Base-by-base conservation (phyloP, 2,113 vertebrate species). In the Balaeniceps rex region DNA sequence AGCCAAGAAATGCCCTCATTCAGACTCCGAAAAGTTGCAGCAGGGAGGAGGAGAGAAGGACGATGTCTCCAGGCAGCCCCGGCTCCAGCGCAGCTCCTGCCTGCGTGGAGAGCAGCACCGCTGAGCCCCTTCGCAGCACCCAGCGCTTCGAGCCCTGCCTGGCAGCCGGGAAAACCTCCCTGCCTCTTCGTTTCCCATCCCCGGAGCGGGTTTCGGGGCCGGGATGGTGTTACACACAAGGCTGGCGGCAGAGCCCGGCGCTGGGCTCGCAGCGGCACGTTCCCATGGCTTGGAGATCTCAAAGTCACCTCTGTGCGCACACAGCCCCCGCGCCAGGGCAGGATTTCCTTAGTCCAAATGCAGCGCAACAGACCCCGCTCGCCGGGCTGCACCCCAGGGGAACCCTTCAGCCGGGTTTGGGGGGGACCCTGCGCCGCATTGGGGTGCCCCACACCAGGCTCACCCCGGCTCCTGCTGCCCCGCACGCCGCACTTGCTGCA, bases 271-370 rank as follows among this genome's bases (percentile, higher is more conserved):
- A 24, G 66, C 3, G 8, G 25, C 36, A 1, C 0, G 4, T 64
- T 33, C 19, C 6, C 4, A 1, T 33, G 29, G 52, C 54, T 13
- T 3, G 60, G 61, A 3, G 14, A 28, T 16, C 55, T 36, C 70
- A 1, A 66, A 64, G 51, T 31, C 33, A 16, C 25, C 31, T n/a
- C 2, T 9, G 71, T 1, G 12, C 0, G 60, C 9, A 2, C 13
- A 1, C 63, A 42, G 31, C 21, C 44, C 36, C 55, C 1, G 9
- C 1, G 3, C 18, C 0, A 5, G 14, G 55, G 33, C 12, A 34
- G 60, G 42, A 5, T 29, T 44, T 47, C 46, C 77, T 26, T 5
- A 10, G n/a, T 38, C n/a, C 36, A 23, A 11, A 17, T 0, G 25
- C 65, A 33, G 83, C 42, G 15, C 47, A 5, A 21, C n/a, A 25